Base-by-base conservation (phyloP, 37 sponge, comb jelly and placozoan genomes). In the Geodia barretti region DNA sequence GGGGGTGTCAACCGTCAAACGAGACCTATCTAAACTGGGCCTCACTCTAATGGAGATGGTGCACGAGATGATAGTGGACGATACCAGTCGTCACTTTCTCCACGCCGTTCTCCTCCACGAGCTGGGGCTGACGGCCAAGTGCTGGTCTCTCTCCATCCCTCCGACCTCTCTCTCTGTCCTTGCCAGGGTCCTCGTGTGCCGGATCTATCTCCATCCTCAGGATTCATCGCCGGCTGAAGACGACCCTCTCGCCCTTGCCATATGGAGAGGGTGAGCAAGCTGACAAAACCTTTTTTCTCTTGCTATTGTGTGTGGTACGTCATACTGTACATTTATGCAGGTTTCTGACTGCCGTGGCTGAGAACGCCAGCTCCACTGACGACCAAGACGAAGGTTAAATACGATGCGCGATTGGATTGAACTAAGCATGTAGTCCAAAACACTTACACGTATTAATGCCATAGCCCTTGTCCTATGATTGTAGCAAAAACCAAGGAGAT, bases 201-300 rank as follows among this genome's bases (percentile, higher is more conserved):
- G 92, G 29, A n/a, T n/a, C n/a, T n/a, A n/a, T n/a, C 72, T 87
- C 31, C 62, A 42, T 34, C 41, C 24, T 47, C 47, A 58, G n/a
- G 5, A 14, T 14, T 47, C 11, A 14, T 4, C 33, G 33, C 32
- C 24, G 3, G 35, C 58, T 3, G 34, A 73, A 25, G 88, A 88
- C 41, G 92, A 92, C 64, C 72, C 77, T 19, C 89, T 92, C 20
- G 66, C 80, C 23, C 30, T 84, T n/a, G 75, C 47, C 41, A 88
- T 92, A 24, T 92, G 92, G 92, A 87, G 84, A 62, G 88, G 92
- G 92, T 92, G 62, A 73, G 85, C 37, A 42, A 7, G 3, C 23
- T 40, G 38, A n/a, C n/a, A n/a, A n/a, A n/a, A n/a, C n/a, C n/a
- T n/a, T n/a, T n/a, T n/a, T n/a, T n/a, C n/a, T n/a, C n/a, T n/a